Evolutionary conservation across 2,888 invertebrate genomes (phyloP).

Genomic region (Tribolium freemani): DNA sequence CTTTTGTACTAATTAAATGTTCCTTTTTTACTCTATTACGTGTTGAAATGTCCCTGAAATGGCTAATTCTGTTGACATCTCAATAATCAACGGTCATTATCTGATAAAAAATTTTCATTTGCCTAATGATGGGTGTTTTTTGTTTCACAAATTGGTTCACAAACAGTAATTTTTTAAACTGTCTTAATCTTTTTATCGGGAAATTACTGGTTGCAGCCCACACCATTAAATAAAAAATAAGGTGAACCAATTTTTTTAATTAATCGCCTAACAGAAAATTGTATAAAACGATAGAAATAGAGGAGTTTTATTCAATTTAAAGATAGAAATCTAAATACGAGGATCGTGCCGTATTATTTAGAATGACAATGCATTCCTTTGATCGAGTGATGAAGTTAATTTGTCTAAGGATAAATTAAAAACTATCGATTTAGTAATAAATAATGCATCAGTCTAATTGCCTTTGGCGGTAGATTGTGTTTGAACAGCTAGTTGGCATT

Average conservation of each 20-base stretch:
- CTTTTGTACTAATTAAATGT: too few relatives aligned
- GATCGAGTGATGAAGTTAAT: background rate
- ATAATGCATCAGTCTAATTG: slow-evolving; percentile 1
- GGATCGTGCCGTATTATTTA: background rate
- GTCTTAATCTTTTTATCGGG: too few relatives aligned
- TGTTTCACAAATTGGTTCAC: background rate
- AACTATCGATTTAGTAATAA: slow-evolving; percentile 9
- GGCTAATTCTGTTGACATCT: background rate
- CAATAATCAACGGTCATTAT: background rate
- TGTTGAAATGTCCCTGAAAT: background rate
- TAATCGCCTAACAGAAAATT: background rate
- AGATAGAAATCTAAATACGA: background rate
- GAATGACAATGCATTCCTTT: background rate
- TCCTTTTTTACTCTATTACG: background rate
- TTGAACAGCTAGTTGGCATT: background rate
- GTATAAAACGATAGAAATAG: background rate
- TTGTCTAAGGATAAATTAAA: slow-evolving; percentile 11
- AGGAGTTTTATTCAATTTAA: background rate
- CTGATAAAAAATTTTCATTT: background rate
- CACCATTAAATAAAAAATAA: too few relatives aligned
- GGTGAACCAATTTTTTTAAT: too few relatives aligned
- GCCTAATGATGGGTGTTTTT: background rate
- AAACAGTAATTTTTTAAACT: too few relatives aligned
- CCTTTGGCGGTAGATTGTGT: background rate
- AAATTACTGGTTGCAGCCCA: too few relatives aligned